A percentile compares a stretch with the other conserved stretches of the same genome.
Conservation (phyloP, 1,140 invertebrate genomes). For the Drosophila rufa region DNA sequence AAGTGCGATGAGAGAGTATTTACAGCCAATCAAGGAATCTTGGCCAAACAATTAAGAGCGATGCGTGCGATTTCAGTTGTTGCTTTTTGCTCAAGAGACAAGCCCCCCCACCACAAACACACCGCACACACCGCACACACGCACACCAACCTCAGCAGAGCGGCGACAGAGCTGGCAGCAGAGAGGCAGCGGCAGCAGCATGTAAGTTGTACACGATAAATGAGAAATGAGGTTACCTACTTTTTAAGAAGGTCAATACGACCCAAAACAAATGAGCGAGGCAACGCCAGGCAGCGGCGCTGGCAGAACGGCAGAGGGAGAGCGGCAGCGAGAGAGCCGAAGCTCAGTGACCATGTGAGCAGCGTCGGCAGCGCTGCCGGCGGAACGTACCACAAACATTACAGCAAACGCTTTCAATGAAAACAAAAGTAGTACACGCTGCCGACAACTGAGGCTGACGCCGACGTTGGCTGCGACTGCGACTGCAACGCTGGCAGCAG, state of each 20-base stretch:
- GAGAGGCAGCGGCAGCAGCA: conserved; percentile 48
- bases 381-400: conserved; percentile 75
- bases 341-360: conserved; percentile 81
- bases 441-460: conserved; percentile 40
- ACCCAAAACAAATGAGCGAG: conserved; percentile 83
- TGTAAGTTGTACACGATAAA: conserved; percentile 85
- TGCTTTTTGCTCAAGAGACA: conserved; percentile 28
- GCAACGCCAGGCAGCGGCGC: conserved; percentile 63
- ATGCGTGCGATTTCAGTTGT: conserved; percentile 39
- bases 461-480: conserved; percentile 9
- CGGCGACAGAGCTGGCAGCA: conserved; percentile 18
- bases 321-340: conserved; percentile 36
- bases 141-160: conserved; percentile 13
- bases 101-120: conserved; percentile 33
- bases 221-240: conserved; percentile 85
- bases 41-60: conserved; percentile 39
- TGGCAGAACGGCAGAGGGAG: conserved; percentile 22
- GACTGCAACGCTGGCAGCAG: conserved; percentile 1
- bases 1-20: conserved; percentile 8
- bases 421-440: conserved; percentile 82
- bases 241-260: conserved; percentile 84
- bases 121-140: conserved; percentile 13
- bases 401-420: conserved; percentile 83
- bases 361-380: conserved; percentile 41
- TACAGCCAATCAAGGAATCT: conserved; percentile 41